phyloP scores from a whole-genome alignment of 2,113 vertebrate species.

The Hydrolagus affinis region DNA sequence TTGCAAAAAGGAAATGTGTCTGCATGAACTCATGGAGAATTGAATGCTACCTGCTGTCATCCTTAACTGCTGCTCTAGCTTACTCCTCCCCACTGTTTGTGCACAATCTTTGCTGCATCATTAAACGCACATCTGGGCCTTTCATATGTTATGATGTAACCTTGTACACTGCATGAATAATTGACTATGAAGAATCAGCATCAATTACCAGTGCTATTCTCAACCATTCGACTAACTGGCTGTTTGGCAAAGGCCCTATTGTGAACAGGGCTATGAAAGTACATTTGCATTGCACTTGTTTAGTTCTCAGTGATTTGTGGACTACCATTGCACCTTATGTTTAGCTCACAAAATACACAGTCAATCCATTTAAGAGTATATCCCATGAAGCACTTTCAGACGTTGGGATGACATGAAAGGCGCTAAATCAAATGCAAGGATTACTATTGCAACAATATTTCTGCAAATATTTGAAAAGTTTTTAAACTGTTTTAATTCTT shows the following conservation, averaged over 20 bases:
- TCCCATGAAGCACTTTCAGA: too few species aligned
- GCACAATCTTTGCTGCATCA: conserved; percentile 1
- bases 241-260: background rate
- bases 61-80: background rate
- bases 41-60: background rate
- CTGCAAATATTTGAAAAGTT: too few species aligned
- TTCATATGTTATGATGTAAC: conserved; percentile 13
- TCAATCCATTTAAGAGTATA: too few species aligned
- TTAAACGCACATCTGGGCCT: background rate
- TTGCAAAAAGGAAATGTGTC: too few species aligned
- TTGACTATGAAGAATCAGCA: background rate
- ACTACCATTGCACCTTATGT: too few species aligned
- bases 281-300: too few species aligned
- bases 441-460: too few species aligned
- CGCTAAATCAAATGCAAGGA: too few species aligned
- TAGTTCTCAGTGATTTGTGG: too few species aligned
- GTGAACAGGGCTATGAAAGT: background rate
- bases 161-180: background rate
- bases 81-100: background rate
- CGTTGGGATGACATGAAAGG: too few species aligned
- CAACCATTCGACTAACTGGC: background rate
- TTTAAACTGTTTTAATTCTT: too few species aligned
- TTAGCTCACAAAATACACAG: too few species aligned
- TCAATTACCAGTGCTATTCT: background rate
- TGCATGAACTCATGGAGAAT: background rate